Evolutionary conservation across 2,113 vertebrate species (phyloP).

Genomic region (Laterallus jamaicensis): DNA sequence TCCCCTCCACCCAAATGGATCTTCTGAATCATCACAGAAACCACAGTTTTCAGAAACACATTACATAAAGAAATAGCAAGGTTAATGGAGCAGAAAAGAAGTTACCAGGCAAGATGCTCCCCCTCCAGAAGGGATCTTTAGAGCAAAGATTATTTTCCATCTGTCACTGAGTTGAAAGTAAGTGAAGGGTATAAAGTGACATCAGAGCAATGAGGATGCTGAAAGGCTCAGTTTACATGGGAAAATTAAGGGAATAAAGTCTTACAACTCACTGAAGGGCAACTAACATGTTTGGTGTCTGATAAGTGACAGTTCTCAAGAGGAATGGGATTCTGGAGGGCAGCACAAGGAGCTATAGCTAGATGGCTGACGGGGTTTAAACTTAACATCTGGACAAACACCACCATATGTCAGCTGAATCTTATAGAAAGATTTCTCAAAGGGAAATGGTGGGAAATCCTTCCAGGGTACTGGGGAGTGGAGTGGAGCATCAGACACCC

Average conservation of each 20-base stretch:
- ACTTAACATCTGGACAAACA: not conserved
- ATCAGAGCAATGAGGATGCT: not conserved
- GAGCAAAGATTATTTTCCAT: not conserved
- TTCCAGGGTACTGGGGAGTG: not conserved
- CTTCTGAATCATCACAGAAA: not conserved
- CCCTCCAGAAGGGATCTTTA: not conserved
- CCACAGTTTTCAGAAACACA: not conserved
- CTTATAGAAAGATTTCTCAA: not conserved
- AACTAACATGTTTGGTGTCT: not conserved
- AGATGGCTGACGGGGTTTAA: not conserved
- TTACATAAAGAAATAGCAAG: conserved; percentile 10
- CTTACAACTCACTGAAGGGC: not conserved
- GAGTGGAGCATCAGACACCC: not conserved
- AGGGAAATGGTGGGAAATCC: not conserved
- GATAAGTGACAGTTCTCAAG: not conserved
- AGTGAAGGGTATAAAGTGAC: not conserved
- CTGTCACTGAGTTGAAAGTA: not conserved
- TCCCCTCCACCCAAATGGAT: not conserved
- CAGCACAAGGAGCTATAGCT: not conserved
- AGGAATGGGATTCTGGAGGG: not conserved
- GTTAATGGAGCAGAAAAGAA: not conserved
- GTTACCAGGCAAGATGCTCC: not conserved
- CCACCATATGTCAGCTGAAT: not conserved
- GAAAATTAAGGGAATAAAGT: not conserved
- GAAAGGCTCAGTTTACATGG: not conserved